Evolutionary conservation across 2,797 vertebrate genomes (phyloP), one percentile per base, ranked within the genome.

Genomic region (Platalea minor): DNA sequence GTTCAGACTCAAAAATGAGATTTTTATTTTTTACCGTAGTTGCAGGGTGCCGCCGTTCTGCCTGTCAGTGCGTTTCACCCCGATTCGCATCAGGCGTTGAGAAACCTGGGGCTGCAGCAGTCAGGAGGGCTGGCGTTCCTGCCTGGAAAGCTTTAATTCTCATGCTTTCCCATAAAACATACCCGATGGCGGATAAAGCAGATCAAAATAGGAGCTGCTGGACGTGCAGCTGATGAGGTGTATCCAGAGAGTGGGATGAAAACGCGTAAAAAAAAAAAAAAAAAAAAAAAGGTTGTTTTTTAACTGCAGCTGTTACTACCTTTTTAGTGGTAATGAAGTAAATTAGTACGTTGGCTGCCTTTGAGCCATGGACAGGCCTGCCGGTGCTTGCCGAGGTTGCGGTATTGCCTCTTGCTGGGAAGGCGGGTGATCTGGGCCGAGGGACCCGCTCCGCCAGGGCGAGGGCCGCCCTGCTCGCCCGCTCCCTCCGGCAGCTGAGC

Each of bases 251-350:
- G 51, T 33, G 12, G 70, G 46, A 3, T 31, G 85, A 14, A 45
- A 45, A 45, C 2, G 5, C 2, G 1, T 11, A 7, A 35, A 43
- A 88, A 39, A 21, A 75, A 86, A 31, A 24, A 75, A 75, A 6
- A 57, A 35, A 35, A 35, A 35, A 35, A 35, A 35, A 35, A 35
- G 35, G 50, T 6, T 61, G 80, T 11, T 2, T 65, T 85, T 81
- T 78, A 12, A 1, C 33, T 78, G 95, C 89, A 94, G 89, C 96
- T 93, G 89, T 73, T 88, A 35, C 35, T 67, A 26, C 57, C 89
- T 88, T 72, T 68, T 59, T 61, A 73, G 91, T 78, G 94, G 33
- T 86, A 81, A 93, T 85, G 89, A 94, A 60, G 28, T 74, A 29
- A 46, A 13, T n/a, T 29, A 72, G 59, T 17, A 18, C 4, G 21